phyloP scores from a whole-genome alignment of 2,797 vertebrate genomes.

The Poecilia wingei region DNA sequence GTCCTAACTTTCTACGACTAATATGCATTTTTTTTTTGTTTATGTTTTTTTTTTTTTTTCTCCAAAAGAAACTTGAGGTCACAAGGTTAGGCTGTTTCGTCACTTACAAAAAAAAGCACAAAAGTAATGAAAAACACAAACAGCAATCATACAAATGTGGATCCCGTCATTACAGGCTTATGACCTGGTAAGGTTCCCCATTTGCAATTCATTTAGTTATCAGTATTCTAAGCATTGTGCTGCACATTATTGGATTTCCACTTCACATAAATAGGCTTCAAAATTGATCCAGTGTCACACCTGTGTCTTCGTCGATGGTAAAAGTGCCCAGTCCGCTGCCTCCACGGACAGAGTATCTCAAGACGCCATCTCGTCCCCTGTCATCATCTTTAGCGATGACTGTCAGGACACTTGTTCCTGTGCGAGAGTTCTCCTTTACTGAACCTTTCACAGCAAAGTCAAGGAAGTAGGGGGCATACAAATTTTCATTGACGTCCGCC shows the following conservation, averaged over 20 bases:
- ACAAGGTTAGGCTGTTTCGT: slow-evolving; percentile 13
- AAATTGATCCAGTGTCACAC: slow-evolving; percentile 81
- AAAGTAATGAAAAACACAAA: background rate
- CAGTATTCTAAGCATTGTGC: slow-evolving; percentile 47
- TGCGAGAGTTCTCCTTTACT: slow-evolving; percentile 91
- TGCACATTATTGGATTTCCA: slow-evolving; percentile 59
- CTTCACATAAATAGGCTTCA: slow-evolving; percentile 64
- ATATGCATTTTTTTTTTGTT: background rate
- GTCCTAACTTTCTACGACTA: slow-evolving; percentile 14
- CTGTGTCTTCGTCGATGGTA: slow-evolving; percentile 95
- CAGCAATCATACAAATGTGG: background rate
- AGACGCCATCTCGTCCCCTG: slow-evolving; percentile 86
- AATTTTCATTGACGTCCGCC: slow-evolving; percentile 94
- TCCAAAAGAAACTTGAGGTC: slow-evolving; percentile 5
- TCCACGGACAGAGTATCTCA: slow-evolving; percentile 91
- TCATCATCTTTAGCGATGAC: slow-evolving; percentile 92
- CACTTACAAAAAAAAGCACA: slow-evolving; percentile 10
- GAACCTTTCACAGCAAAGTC: slow-evolving; percentile 88
- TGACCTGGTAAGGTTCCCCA: slow-evolving; percentile 14
- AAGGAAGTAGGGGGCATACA: slow-evolving; percentile 89
- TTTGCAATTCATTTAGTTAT: slow-evolving; percentile 19
- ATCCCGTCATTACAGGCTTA: slow-evolving; percentile 2
- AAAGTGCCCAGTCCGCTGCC: slow-evolving; percentile 93
- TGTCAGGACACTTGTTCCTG: slow-evolving; percentile 89
- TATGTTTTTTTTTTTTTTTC: background rate